phyloP scores from a whole-genome alignment of 1,140 invertebrate species.

The Lordiphosa stackelbergi region DNA sequence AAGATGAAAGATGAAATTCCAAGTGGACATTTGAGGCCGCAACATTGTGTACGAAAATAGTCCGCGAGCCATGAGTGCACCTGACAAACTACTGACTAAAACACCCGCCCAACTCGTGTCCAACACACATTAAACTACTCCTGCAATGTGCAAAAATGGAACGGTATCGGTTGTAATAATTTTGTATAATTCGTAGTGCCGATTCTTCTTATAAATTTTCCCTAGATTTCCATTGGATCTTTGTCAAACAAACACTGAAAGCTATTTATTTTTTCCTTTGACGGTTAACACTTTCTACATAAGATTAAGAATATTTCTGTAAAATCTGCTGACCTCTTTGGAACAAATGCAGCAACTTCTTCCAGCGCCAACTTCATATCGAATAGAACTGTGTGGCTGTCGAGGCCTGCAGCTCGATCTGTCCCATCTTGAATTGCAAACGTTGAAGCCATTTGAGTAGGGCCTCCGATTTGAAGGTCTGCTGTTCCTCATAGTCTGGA shows the following conservation, averaged over 20 bases:
- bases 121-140: too few species aligned
- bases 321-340: too few species aligned
- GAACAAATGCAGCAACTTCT: not conserved
- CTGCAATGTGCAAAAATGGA: too few species aligned
- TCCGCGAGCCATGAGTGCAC: too few species aligned
- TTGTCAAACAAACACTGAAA: constrained; percentile 21
- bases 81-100: too few species aligned
- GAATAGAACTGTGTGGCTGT: constrained; percentile 79
- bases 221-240: not conserved
- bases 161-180: too few species aligned
- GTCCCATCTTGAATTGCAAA: constrained; percentile 98
- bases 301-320: constrained; percentile 20
- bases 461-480: constrained; percentile 62
- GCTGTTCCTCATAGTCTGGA: constrained; percentile 78
- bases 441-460: constrained; percentile 93
- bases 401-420: constrained; percentile 97
- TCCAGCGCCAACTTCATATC: constrained; percentile 46
- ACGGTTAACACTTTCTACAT: constrained; percentile 23
- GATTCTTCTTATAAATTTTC: too few species aligned
- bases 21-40: too few species aligned
- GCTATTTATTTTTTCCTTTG: constrained; percentile 24
- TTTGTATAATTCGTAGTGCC: too few species aligned
- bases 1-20: too few species aligned
- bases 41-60: too few species aligned
- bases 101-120: too few species aligned